phyloP scores from a whole-genome alignment of 2,888 invertebrate genomes.

The Bibio marci region DNA sequence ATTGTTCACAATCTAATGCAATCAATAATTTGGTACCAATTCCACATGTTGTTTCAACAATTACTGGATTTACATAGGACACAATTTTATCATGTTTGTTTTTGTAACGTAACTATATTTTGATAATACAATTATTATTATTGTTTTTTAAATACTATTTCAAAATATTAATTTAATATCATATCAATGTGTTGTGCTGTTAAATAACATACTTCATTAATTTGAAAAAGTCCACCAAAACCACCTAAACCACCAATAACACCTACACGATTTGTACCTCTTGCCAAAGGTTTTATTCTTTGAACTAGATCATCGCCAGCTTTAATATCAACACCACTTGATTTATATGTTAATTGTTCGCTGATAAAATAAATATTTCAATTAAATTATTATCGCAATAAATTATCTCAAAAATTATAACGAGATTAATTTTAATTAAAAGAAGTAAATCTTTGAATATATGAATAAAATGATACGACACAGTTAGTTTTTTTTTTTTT shows the following conservation, averaged over 20 bases:
- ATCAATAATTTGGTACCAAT: constrained; percentile 94
- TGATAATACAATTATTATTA: neutral
- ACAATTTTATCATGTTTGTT: constrained; percentile 19
- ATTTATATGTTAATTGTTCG: constrained; percentile 56
- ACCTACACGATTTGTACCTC: constrained; percentile 60
- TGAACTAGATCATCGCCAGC: constrained; percentile 79
- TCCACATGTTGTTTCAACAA: constrained; percentile 91
- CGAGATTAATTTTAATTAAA: too few species aligned
- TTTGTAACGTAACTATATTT: constrained; percentile 6
- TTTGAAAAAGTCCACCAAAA: constrained; percentile 86
- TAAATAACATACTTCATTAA: constrained; percentile 43
- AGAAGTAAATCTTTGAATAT: too few species aligned
- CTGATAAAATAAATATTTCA: constrained; percentile 5
- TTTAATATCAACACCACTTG: constrained; percentile 83
- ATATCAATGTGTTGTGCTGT: neutral
- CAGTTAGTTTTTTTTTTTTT: neutral
- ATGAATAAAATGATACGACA: too few species aligned
- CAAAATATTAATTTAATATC: neutral
- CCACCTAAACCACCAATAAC: constrained; percentile 73
- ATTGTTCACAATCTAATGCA: constrained; percentile 59
- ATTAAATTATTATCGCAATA: constrained; percentile 2
- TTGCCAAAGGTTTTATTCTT: constrained; percentile 64
- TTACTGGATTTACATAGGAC: constrained; percentile 55
- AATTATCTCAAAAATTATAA: too few species aligned
- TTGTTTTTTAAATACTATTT: neutral